Base-by-base conservation (phyloP, 2,113 vertebrate genomes). In the Protomyctophum bolini region DNA sequence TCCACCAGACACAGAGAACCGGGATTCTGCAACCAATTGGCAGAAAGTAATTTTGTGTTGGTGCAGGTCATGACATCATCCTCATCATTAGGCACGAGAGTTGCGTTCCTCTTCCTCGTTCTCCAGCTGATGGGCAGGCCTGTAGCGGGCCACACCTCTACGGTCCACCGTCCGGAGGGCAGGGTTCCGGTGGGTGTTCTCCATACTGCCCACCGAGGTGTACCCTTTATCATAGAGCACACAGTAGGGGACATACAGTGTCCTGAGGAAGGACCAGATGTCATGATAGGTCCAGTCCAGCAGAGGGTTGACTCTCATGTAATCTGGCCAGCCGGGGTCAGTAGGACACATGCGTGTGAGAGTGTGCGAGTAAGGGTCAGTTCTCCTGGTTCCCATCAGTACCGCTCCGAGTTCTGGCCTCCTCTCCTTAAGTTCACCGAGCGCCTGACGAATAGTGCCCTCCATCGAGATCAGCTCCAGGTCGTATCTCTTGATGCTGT, bases 171-270 rank as follows among this genome's bases (percentile, higher is more conserved):
- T 89, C 80, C 91, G 89, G 46, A 99, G 93, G 0, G 95, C 91
- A 0, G 89, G 76, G 83, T 99, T 99, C 79, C 87, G 93, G 55
- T 55, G 81, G 0, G 97, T 98, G 93, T 99, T 97, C 84, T 94
- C 91, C 89, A 81, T 95, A 76, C 95, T 97, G 10, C 98, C 97
- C 66, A 99, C 91, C 0, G 98, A 99, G 0, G 98, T 99, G 92
- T 99, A 99, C 98, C 98, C 98, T 80, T 93, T 97, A 80, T 99
- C 98, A 0, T 99, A 99, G n/a, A 99, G 95, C 70, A 98, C 82
- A 33, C 98, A 99, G 92, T 99, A 99, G 0, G 97, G 97, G 12
- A 99, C 91, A 3, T 94, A 95, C 0, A 99, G 89, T 0, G 91
- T 94, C 51, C 97, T 95, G 57, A 99, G 85, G 68, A 99, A 98